Evolutionary conservation across 2,113 vertebrate species (phyloP), one percentile per base, ranked within the genome.

Genomic region (Mionectes macconnelli): DNA sequence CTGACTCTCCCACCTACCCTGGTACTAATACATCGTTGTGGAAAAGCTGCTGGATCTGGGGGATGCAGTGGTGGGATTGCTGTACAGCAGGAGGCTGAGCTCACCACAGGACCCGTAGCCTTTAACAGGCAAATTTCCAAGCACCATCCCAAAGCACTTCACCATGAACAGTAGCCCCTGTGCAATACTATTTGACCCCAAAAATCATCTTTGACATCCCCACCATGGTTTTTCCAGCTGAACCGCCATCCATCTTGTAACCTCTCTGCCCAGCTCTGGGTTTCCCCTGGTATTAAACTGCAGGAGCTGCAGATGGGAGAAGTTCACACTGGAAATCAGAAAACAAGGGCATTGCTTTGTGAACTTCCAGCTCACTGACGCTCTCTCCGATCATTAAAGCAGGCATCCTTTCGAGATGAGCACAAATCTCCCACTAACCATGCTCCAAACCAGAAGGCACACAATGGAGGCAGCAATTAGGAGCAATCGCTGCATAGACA

Each of bases 391-490:
- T 91, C 90, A 50, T 62, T 81, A 74, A 53, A 91, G 68, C n/a
- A 69, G 11, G 16, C 35, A 57, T 35, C 81, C 69, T 81, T 69
- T 62, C 69, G 45, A 59, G 69, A 64, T 9, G 1, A 74, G 81
- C 64, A 82, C 74, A 83, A 50, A 82, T 39, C 55, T 91, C 69
- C 69, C 74, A 28, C 55, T 31, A 70, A 64, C 84, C 56, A 17
- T 33, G 56, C 84, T 70, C 22, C 3, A 87, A 84, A 56, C 19
- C 69, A 87, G 52, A 56, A 87, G 44, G 64, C 4, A 8, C 60
- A 62, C 69, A 75, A 55, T 10, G 45, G 74, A 92, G 50, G 52
- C 40, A 66, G 78, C 74, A 84, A 87, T 90, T 82, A 87, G 37
- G 74, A 87, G 55, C 45, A 66, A 92, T 66, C 70, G 55, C 60